Base-by-base conservation (phyloP, 2,888 invertebrate genomes). In the Aplocera efformata region DNA sequence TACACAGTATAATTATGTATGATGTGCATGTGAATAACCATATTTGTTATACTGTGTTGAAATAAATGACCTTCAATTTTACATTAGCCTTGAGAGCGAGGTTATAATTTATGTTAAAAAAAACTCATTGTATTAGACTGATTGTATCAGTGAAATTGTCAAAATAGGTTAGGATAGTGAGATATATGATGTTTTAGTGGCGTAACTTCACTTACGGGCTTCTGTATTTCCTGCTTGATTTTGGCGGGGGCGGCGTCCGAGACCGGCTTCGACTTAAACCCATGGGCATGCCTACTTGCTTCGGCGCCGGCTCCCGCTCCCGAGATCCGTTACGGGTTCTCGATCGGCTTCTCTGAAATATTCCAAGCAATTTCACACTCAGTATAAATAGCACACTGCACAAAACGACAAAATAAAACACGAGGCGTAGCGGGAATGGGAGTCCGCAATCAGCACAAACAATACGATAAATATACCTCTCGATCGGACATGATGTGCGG, bases 261-360 rank as follows among this genome's bases (percentile, higher is more conserved):
- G 88, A 88, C 81, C 88, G 88, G 84, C 86, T 88, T 60, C 88
- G 69, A 63, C 83, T 88, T 52, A 84, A 83, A 11, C 83, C 86
- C 30, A 88, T 74, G 29, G 88, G 79, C 84, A 88, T 84, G 29
- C 62, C 74, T 22, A 13, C 44, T 33, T 79, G 72, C 62, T 88
- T 89, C 33, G 79, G 74, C 37, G 71, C 77, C 38, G 77, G 79
- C 66, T 88, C 88, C 44, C 88, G 79, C 66, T 88, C 88, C 44
- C 88, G 75, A 21, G 88, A 88, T 32, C 88, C 89, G 76, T 88
- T 88, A 43, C 88, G 82, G 44, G 86, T 83, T 58, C 84, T 78
- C 50, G 89, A 88, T 39, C 83, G 84, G 72, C 89, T 89, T 58
- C 88, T 84, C 89, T 89, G 81, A 66, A 84, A 84, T 53, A 56